A percentile compares a stretch with the other conserved stretches of the same genome.
Evolutionary conservation across 2,888 invertebrate species (phyloP).

Genomic region (Cactoblastis cactorum): DNA sequence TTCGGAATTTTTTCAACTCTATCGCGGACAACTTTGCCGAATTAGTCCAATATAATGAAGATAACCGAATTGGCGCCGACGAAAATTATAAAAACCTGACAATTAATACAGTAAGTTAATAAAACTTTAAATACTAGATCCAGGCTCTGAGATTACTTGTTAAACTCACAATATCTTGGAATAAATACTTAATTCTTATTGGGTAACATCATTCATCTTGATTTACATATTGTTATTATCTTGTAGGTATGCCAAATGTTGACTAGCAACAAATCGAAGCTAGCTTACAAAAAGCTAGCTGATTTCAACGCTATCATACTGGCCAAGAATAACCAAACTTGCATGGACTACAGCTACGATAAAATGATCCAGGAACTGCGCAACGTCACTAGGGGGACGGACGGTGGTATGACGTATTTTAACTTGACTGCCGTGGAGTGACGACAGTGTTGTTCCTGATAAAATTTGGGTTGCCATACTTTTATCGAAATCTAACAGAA

Average conservation of each 20-base stretch:
- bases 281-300: constrained; percentile 84
- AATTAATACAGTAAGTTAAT: constrained; percentile 81
- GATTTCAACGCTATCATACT: constrained; percentile 85
- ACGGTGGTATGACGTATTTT: constrained; percentile 73
- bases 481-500: too few relatives aligned
- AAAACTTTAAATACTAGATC: neutral
- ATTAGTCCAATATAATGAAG: constrained; percentile 96
- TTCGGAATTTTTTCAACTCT: constrained; percentile 89
- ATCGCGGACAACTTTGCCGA: constrained; percentile 93
- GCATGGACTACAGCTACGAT: constrained; percentile 90
- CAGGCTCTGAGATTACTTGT: too few relatives aligned
- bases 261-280: constrained; percentile 78
- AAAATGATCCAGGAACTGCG: constrained; percentile 85
- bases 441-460: too few relatives aligned
- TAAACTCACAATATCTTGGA: too few relatives aligned
- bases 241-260: constrained; percentile 86
- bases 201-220: too few relatives aligned
- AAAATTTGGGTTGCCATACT: too few relatives aligned
- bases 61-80: constrained; percentile 86
- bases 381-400: constrained; percentile 83
- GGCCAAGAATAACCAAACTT: constrained; percentile 82
- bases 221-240: neutral
- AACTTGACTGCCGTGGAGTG: neutral
- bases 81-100: constrained; percentile 83
- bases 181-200: too few relatives aligned